Base-by-base conservation (phyloP, 2,888 invertebrate species). In the Nematopogon swammerdamellus region DNA sequence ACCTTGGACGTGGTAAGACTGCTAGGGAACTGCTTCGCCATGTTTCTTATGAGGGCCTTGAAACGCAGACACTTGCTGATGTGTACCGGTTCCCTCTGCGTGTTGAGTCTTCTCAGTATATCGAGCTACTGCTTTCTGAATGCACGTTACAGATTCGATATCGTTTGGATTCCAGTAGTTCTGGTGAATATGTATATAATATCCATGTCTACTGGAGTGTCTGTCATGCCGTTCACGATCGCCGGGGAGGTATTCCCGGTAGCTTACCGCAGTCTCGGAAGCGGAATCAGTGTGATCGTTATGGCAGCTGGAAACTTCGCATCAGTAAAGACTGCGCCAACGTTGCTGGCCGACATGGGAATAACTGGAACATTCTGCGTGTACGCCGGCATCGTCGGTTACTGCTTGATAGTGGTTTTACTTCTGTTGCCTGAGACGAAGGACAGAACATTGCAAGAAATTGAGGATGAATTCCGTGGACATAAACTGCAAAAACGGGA, bases 181-280 rank as follows among this genome's bases (percentile, higher is more conserved):
- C 62, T 82, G 56, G 67, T 85, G 53, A 65, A 83, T 51, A 54
- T 72, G 1, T 86, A 86, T 57, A 84, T 85, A 61, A 73, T 80
- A 10, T 82, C 83, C 18, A 66, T 85, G 45, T 77, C 82, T 10
- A 68, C 84, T 10, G 87, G 88, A 1, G 71, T 85, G 51, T 76
- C 85, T 3, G 85, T 88, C 0, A 68, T 90, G 53, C 88, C 89
- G 0, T 90, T 89, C 72, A 82, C 87, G 14, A 77, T 89, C 66
- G 84, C 86, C 49, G 88, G 88, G 0, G 89, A 90, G 63, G 75
- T 89, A 19, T 88, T 88, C 61, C 81, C 88, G 0, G 68, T 83
- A 44, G 80, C 80, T 50, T 82, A 82, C 48, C 72, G 87, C 48
- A 86, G 85, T 0, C 64, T 86, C 3, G 88, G 87, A 1, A 83